Conservation (phyloP, 2,113 vertebrate species). For the Raja brachyura region DNA sequence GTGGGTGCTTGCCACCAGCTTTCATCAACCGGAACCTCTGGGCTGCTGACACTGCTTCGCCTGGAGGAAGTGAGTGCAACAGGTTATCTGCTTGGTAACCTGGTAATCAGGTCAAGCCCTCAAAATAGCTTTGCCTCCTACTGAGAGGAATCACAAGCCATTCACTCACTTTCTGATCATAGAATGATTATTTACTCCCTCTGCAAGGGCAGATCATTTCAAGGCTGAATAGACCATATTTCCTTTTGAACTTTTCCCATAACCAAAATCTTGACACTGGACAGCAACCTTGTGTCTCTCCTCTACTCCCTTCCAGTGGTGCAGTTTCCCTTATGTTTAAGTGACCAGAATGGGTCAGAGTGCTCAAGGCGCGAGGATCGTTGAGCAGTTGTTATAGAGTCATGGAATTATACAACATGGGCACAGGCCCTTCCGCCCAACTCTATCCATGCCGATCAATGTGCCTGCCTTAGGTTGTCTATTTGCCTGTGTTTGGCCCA, state of each 20-base stretch:
- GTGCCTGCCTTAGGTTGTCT: too few species aligned
- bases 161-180: not conserved
- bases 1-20: not conserved
- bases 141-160: not conserved
- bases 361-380: not conserved
- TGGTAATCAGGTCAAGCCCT: not conserved
- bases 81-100: not conserved
- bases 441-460: too few species aligned
- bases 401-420: too few species aligned
- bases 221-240: not conserved
- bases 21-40: not conserved
- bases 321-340: not conserved
- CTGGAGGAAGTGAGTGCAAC: not conserved
- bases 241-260: not conserved
- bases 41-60: not conserved
- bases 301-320: not conserved
- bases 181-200: not conserved
- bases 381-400: too few species aligned
- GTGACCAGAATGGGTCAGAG: not conserved
- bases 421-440: too few species aligned
- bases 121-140: not conserved
- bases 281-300: not conserved
- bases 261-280: not conserved
- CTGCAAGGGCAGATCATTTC: not conserved
- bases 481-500: too few species aligned